Evolutionary conservation across 2,888 invertebrate genomes (phyloP).

Genomic region (Zaprionus obscuricornis): DNA sequence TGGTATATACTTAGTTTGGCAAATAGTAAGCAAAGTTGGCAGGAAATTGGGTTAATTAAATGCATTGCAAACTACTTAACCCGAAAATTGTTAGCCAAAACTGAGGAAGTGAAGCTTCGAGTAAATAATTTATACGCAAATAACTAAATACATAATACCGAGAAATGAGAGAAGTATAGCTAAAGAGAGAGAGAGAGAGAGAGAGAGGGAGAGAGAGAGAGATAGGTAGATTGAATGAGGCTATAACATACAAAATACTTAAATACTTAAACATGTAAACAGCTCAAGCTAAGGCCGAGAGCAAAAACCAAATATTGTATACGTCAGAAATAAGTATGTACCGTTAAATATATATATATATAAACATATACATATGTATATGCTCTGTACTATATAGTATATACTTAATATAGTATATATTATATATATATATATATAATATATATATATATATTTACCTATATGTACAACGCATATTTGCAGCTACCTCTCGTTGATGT

Average conservation of each 20-base stretch:
- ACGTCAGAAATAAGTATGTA: constrained; percentile 14
- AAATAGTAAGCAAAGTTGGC: constrained; percentile 1
- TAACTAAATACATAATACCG: constrained; percentile 60
- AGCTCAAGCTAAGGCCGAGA: constrained; percentile 8
- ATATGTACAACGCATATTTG: constrained; percentile 21
- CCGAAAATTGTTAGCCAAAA: constrained; percentile 28
- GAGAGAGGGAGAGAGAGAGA: too few relatives aligned
- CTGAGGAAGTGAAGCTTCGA: constrained; percentile 14
- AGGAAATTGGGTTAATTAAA: constrained; percentile 58
- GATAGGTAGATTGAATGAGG: too few relatives aligned
- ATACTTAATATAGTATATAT: too few relatives aligned
- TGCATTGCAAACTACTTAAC: constrained; percentile 37
- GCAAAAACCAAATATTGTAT: constrained; percentile 33
- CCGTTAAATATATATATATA: constrained; percentile 5
- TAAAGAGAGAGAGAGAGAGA: too few relatives aligned
- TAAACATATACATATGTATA: background rate
- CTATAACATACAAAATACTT: constrained; percentile 31
- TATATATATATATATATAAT: constrained; percentile 9
- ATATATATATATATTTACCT: constrained; percentile 17
- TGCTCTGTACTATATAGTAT: too few relatives aligned
- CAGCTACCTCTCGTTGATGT: constrained; percentile 44
- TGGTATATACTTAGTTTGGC: background rate
- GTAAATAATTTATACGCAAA: constrained; percentile 61
- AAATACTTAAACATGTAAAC: constrained; percentile 53
- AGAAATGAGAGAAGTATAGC: too few relatives aligned